phyloP scores from a whole-genome alignment of 2,797 vertebrate species.

The Acanthiza pusilla region DNA sequence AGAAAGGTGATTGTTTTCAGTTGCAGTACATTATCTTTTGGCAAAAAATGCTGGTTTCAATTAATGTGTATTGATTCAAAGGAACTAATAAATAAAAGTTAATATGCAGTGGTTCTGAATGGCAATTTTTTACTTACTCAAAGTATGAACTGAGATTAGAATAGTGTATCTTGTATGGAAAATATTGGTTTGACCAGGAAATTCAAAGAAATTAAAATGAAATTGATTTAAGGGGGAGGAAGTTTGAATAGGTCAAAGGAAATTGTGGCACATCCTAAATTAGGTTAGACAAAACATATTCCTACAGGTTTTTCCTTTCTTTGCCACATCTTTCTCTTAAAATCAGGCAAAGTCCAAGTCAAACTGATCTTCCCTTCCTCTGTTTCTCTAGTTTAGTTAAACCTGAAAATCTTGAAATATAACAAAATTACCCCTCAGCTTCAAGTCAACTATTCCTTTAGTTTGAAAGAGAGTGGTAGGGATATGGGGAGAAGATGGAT shows the following conservation, averaged over 20 bases:
- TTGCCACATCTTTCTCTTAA: neutral
- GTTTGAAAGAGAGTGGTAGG: neutral
- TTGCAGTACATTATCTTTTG: neutral
- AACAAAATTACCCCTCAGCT: neutral
- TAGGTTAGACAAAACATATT: neutral
- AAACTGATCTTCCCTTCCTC: neutral
- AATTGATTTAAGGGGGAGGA: neutral
- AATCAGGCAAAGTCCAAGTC: neutral
- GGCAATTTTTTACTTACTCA: conserved; percentile 13
- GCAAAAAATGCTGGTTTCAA: conserved; percentile 1
- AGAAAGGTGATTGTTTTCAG: neutral
- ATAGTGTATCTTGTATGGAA: conserved; percentile 2
- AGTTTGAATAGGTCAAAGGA: neutral
- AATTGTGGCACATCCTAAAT: neutral
- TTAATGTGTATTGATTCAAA: conserved; percentile 40
- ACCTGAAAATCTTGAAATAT: neutral
- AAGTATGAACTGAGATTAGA: neutral
- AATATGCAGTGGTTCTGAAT: neutral
- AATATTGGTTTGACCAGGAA: conserved; percentile 2
- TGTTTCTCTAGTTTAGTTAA: neutral
- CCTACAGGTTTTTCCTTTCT: neutral
- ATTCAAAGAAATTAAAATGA: conserved; percentile 17
- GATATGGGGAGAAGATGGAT: neutral
- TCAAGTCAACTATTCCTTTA: neutral
- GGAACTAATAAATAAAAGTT: neutral